Evolutionary conservation across 2,113 vertebrate species (phyloP).

Genomic region (Hyperopisus bebe): DNA sequence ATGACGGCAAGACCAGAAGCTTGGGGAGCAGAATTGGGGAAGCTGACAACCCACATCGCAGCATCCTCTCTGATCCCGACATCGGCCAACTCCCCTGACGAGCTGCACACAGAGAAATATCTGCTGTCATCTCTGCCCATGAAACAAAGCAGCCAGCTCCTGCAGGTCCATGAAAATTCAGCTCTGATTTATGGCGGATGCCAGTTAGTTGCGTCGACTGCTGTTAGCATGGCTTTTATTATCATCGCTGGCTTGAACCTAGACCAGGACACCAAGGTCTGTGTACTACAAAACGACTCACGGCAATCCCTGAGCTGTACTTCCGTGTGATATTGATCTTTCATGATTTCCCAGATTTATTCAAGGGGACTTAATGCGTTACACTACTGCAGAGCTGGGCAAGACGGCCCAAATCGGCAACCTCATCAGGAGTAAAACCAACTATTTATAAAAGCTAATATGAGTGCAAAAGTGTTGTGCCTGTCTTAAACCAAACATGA

Average conservation of each 20-base stretch:
- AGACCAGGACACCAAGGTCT: neutral
- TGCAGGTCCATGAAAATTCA: neutral
- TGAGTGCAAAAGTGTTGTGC: neutral
- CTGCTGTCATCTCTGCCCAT: neutral
- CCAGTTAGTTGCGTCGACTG: neutral
- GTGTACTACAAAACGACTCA: neutral
- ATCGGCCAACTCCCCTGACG: neutral
- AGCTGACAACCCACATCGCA: neutral
- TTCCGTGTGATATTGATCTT: neutral
- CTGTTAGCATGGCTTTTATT: neutral
- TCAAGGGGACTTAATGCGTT: neutral
- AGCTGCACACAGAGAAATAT: neutral
- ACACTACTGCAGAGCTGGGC: neutral
- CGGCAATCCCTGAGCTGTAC: neutral
- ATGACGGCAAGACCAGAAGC: neutral
- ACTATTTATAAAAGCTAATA: neutral
- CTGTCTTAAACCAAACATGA: neutral
- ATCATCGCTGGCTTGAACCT: neutral
- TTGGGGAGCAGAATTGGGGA: neutral
- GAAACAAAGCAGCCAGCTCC: neutral
- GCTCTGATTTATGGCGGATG: neutral
- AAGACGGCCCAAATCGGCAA: neutral
- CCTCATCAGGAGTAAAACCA: neutral
- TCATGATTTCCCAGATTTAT: neutral
- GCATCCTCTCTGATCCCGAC: neutral